A percentile compares a stretch with the other conserved stretches of the same genome.
phyloP scores from a whole-genome alignment of 1,140 invertebrate genomes.

The Brachionus sp. region DNA sequence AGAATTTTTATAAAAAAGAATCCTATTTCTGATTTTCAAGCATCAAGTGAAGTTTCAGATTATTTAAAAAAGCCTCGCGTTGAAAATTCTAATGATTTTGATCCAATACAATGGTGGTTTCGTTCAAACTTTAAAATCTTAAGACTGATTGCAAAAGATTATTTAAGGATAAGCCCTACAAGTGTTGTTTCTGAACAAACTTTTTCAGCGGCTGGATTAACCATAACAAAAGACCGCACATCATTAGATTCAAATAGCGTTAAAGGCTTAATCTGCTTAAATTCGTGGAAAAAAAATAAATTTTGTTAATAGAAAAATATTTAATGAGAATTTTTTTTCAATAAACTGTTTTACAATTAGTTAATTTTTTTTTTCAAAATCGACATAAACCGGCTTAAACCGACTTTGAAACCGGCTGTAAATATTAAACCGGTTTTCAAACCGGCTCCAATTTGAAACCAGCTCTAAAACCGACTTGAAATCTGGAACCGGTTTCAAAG shows the following conservation, averaged over 20 bases:
- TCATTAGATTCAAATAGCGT: neutral
- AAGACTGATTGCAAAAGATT: neutral
- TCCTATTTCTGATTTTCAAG: neutral
- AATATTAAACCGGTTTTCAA: neutral
- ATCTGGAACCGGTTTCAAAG: too few species aligned
- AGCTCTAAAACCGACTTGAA: too few species aligned
- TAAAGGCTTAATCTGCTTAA: neutral
- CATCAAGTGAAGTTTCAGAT: neutral
- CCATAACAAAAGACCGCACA: too few species aligned
- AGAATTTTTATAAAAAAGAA: conserved; percentile 16
- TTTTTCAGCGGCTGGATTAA: too few species aligned
- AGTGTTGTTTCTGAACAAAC: neutral
- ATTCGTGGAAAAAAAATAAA: neutral
- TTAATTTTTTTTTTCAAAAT: neutral
- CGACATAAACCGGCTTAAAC: neutral
- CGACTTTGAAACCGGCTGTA: neutral
- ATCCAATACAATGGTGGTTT: neutral
- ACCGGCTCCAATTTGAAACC: too few species aligned
- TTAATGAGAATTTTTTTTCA: too few species aligned
- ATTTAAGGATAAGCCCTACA: neutral
- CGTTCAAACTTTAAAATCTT: neutral
- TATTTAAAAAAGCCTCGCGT: conserved; percentile 3
- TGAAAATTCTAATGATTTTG: neutral
- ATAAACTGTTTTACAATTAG: neutral
- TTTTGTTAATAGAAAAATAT: neutral